phyloP scores from a whole-genome alignment of 2,113 vertebrate species.

The Megaceryle maxima region DNA sequence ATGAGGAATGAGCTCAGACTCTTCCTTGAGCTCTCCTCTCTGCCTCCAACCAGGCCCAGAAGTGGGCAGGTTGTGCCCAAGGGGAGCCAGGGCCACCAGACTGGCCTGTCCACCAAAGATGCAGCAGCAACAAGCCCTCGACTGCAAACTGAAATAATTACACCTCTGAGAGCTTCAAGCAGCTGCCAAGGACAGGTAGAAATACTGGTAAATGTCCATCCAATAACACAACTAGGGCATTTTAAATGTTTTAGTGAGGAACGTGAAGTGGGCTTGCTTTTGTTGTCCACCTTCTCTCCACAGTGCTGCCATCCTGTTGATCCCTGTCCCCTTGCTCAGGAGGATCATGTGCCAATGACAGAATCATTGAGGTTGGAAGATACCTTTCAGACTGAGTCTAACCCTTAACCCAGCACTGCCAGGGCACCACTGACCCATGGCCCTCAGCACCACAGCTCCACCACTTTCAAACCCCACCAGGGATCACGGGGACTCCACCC shows the following conservation, averaged over 20 bases:
- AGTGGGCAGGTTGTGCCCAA: not conserved
- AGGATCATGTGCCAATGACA: too few relatives aligned
- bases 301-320: not conserved
- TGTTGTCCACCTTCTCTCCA: not conserved
- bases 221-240: not conserved
- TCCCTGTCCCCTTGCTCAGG: too few relatives aligned
- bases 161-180: not conserved
- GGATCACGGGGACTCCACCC: too few relatives aligned
- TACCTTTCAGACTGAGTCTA: too few relatives aligned
- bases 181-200: not conserved
- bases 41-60: not conserved
- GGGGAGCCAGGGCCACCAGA: not conserved
- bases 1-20: rapidly evolving
- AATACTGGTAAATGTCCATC: not conserved
- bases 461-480: too few relatives aligned
- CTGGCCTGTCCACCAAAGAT: not conserved
- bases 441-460: too few relatives aligned
- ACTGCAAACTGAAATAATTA: rapidly evolving
- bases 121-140: not conserved
- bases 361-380: too few relatives aligned
- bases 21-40: not conserved
- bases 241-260: not conserved
- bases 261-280: rapidly evolving
- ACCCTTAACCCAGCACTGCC: too few relatives aligned
- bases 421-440: too few relatives aligned